phyloP scores from a whole-genome alignment of 2,797 vertebrate species.

The Peromyscus attwateri region DNA sequence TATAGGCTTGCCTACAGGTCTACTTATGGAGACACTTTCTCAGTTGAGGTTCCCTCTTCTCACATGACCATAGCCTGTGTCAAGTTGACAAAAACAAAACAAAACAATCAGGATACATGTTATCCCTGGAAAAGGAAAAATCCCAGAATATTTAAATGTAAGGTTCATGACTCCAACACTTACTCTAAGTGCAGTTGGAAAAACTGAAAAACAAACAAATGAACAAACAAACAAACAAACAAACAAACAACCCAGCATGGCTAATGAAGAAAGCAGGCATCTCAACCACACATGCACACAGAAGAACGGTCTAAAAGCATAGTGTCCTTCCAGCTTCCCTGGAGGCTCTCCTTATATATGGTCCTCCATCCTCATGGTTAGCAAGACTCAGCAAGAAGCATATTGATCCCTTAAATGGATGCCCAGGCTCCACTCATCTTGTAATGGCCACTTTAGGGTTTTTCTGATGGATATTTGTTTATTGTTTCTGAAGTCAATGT shows the following conservation, averaged over 20 bases:
- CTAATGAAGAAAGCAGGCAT: not conserved
- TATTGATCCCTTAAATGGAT: not conserved
- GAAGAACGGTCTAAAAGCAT: not conserved
- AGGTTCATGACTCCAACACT: not conserved
- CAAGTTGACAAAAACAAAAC: not conserved
- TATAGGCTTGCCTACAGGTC: not conserved
- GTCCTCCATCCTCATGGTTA: no score
- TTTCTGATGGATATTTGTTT: not conserved
- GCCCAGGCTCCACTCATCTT: not conserved
- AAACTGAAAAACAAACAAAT: not conserved
- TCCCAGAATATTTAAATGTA: slow-evolving; percentile 25
- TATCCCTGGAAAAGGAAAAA: not conserved
- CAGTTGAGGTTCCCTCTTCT: not conserved
- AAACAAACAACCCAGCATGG: not conserved
- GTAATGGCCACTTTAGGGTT: not conserved
- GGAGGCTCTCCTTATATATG: not conserved
- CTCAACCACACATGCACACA: not conserved
- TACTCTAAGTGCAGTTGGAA: not conserved
- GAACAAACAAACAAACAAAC: not conserved
- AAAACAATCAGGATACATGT: not conserved
- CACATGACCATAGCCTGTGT: not conserved
- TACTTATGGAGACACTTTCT: not conserved
- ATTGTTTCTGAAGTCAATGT: slow-evolving; percentile 28
- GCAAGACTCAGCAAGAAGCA: not conserved
- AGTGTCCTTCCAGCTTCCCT: not conserved